Evolutionary conservation across 2,113 vertebrate genomes (phyloP).

Genomic region (Psittacara wagleri): DNA sequence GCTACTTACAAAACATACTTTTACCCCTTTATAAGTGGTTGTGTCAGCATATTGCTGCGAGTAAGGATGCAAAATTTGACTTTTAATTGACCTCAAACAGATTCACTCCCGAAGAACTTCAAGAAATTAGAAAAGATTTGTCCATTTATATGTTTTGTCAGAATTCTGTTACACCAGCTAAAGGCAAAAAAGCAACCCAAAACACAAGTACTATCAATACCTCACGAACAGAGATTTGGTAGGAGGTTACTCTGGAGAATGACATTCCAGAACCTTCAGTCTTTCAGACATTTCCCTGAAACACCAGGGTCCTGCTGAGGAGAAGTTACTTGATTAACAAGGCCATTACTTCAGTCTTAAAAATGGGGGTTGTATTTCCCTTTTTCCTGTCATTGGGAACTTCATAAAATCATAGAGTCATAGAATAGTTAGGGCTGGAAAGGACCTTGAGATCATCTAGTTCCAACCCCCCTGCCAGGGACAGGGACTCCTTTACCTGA

Average conservation of each 20-base stretch:
- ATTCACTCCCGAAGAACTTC: not conserved
- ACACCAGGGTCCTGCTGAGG: not conserved
- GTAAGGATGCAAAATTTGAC: not conserved
- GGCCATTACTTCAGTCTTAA: not conserved
- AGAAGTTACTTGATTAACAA: not conserved
- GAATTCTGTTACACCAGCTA: not conserved
- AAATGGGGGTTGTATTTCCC: no score
- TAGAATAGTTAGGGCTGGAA: no score
- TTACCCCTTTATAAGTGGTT: not conserved
- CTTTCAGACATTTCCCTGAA: not conserved
- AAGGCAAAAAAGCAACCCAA: not conserved
- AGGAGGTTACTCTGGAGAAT: not conserved
- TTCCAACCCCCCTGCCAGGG: no score
- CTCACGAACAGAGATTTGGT: not conserved
- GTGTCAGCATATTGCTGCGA: not conserved
- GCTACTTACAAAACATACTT: not conserved
- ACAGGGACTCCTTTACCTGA: no score
- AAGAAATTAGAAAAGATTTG: not conserved
- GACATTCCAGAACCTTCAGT: not conserved
- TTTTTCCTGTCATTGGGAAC: no score
- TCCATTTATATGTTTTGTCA: not conserved
- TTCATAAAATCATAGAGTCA: no score
- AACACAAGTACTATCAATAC: not conserved
- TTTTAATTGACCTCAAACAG: not conserved
- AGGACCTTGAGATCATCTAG: no score